These are phyloP conservation scores for Agrochola litura DNA, from an alignment of 2,888 invertebrate genomes.

Conservation along the genomic window DNA sequence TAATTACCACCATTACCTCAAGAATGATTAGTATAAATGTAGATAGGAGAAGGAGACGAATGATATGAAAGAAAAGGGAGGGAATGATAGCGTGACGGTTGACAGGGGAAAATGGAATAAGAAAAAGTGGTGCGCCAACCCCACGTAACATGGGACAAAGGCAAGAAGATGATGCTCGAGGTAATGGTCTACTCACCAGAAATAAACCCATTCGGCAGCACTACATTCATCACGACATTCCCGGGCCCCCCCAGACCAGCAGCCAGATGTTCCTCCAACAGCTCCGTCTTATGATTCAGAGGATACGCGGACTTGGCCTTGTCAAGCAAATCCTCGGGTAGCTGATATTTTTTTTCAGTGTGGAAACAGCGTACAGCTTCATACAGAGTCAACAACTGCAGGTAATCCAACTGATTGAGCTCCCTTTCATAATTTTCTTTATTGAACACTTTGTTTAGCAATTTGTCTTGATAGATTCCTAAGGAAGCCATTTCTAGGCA, in stretches of 20 bases:
- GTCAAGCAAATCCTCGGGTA: constrained; percentile 81
- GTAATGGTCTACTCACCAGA: constrained; percentile 82
- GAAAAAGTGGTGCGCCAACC: neutral
- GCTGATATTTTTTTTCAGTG: constrained; percentile 76
- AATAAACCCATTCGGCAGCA: constrained; percentile 89
- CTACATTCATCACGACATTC: constrained; percentile 89
- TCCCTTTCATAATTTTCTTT: constrained; percentile 83
- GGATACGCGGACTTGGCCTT: constrained; percentile 79
- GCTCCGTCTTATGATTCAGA: constrained; percentile 76
- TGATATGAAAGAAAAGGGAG: neutral
- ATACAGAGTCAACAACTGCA: constrained; percentile 89
- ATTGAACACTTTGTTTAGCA: constrained; percentile 89
- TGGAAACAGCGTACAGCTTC: constrained; percentile 89
- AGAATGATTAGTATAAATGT: neutral
- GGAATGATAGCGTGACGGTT: neutral
- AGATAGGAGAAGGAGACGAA: neutral
- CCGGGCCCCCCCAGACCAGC: constrained; percentile 90
- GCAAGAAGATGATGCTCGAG: neutral
- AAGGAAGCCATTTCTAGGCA: constrained; percentile 91
- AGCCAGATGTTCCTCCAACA: constrained; percentile 87
- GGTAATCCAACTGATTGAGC: constrained; percentile 83
- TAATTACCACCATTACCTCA: neutral
- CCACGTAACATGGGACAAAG: neutral
- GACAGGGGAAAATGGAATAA: neutral
- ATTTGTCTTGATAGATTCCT: constrained; percentile 89